These are phyloP conservation scores for Barbus barbus DNA, from an alignment of 2,113 vertebrate species.

Conservation along the genomic window DNA sequence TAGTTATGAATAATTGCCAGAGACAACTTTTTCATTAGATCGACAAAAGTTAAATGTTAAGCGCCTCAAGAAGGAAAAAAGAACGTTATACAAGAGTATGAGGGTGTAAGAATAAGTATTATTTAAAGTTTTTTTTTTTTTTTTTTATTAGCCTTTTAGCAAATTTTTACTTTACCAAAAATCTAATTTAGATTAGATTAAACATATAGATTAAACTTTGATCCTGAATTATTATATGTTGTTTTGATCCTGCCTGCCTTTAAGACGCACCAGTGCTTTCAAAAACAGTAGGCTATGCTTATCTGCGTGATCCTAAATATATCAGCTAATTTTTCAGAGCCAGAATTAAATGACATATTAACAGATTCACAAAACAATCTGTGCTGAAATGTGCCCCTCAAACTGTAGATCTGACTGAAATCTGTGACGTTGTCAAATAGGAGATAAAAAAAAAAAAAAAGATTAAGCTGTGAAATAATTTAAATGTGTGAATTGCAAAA, in stretches of 20 bases:
- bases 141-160: background rate
- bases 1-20: background rate
- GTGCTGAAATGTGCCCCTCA: background rate
- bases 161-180: background rate
- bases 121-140: too few relatives aligned
- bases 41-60: slow-evolving; percentile 8
- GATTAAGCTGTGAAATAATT: background rate
- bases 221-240: background rate
- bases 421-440: background rate
- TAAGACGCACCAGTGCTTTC: background rate
- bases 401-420: background rate
- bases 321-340: background rate
- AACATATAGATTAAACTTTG: background rate
- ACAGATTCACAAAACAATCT: background rate
- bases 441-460: background rate
- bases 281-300: background rate
- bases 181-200: background rate
- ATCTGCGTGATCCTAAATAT: background rate
- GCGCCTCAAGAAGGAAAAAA: background rate
- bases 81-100: background rate
- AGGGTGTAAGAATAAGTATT: background rate
- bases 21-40: background rate
- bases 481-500: background rate
- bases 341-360: background rate
- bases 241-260: background rate